These are phyloP conservation scores for Euschistus heros DNA, from an alignment of 1,140 invertebrate genomes.

Conservation along the genomic window DNA sequence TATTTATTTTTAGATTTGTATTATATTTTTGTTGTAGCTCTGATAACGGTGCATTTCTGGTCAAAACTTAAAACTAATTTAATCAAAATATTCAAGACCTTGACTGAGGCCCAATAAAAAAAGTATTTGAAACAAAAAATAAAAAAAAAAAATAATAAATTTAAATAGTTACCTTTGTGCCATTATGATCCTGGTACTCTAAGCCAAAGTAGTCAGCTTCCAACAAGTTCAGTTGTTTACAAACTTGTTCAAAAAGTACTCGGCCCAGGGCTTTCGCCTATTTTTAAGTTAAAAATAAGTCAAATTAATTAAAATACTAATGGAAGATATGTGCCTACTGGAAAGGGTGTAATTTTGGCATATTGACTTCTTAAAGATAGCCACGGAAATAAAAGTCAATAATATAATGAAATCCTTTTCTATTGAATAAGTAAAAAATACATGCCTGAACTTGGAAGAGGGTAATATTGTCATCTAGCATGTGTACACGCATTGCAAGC, in stretches of 20 bases:
- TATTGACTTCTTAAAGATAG: too few species aligned
- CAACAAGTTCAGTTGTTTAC: conserved; percentile 85
- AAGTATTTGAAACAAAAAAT: too few species aligned
- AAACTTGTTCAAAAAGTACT: conserved; percentile 92
- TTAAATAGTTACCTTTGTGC: conserved; percentile 65
- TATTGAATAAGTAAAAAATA: not conserved
- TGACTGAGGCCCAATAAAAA: too few species aligned
- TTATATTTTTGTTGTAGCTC: too few species aligned
- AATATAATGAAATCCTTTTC: too few species aligned
- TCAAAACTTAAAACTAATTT: too few species aligned
- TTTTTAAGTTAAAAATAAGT: conserved; percentile 41
- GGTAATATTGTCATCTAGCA: conserved; percentile 76
- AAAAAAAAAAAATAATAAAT: too few species aligned
- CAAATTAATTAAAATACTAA: conserved; percentile 13
- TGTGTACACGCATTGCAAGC: conserved; percentile 73
- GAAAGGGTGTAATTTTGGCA: not conserved
- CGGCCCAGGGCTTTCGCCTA: conserved; percentile 89
- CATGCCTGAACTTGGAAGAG: conserved; percentile 82
- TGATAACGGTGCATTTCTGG: too few species aligned
- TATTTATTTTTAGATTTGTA: too few species aligned
- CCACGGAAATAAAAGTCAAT: too few species aligned
- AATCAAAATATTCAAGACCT: too few species aligned
- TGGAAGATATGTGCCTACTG: not conserved
- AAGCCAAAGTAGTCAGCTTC: conserved; percentile 98
- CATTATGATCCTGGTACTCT: conserved; percentile 80